These are phyloP conservation scores for Microcebus tavaratra DNA, from an alignment of 2,113 vertebrate genomes.

Conservation along the genomic window DNA sequence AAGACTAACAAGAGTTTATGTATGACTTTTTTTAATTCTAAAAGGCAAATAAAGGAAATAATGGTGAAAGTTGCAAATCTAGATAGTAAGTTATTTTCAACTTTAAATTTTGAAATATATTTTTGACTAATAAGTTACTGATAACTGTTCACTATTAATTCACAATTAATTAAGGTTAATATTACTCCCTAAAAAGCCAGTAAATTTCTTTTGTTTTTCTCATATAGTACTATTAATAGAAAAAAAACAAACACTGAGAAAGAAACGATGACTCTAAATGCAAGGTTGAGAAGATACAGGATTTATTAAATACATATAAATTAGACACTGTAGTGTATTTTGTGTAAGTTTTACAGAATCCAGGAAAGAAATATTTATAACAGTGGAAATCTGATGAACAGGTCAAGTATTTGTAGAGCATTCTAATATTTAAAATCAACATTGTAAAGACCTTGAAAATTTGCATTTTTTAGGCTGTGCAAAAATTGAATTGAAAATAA, in stretches of 20 bases:
- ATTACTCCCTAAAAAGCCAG: not conserved
- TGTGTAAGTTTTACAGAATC: not conserved
- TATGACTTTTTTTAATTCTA: not conserved
- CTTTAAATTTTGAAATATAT: constrained; percentile 1
- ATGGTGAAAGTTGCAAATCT: not conserved
- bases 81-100: not conserved
- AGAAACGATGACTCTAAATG: not conserved
- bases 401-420: not conserved
- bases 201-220: not conserved
- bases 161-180: not conserved
- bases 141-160: not conserved
- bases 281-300: not conserved
- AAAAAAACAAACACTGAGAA: not conserved
- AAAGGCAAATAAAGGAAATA: not conserved
- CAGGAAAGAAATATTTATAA: not conserved
- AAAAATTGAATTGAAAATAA: not conserved
- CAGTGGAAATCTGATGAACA: not conserved
- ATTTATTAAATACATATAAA: not conserved
- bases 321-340: not conserved
- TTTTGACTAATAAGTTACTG: not conserved
- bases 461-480: not conserved
- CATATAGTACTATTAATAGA: no score
- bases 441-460: not conserved
- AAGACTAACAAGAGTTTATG: not conserved
- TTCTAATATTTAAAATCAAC: not conserved